A percentile compares a stretch with the other conserved stretches of the same genome.
These are phyloP conservation scores for Nycticebus coucang DNA, from an alignment of 2,113 vertebrate species.

Conservation along the genomic window DNA sequence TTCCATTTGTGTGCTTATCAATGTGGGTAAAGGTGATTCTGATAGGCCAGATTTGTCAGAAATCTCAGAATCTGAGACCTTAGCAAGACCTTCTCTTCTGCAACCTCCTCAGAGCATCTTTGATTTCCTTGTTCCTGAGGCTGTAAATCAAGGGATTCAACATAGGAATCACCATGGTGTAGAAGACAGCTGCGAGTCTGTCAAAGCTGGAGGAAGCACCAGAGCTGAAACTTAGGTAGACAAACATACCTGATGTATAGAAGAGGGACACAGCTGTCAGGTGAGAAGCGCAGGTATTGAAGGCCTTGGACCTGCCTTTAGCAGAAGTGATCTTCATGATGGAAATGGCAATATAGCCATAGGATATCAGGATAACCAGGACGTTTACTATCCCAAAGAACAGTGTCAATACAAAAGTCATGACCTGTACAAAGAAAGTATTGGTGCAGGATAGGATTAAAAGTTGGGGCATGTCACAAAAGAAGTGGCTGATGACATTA, in stretches of 20 bases:
- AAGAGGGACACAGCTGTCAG: constrained; percentile 48
- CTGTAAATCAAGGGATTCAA: constrained; percentile 38
- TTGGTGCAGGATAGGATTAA: neutral
- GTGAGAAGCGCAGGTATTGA: constrained; percentile 64
- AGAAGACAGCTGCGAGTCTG: constrained; percentile 3
- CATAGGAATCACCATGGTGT: constrained; percentile 46
- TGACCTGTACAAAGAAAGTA: neutral
- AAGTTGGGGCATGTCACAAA: constrained; percentile 20
- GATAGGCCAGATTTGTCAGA: fast-evolving
- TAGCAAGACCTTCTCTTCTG: neutral
- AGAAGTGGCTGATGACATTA: constrained; percentile 34
- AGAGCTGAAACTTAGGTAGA: constrained; percentile 44
- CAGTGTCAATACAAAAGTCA: neutral
- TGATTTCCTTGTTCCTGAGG: constrained; percentile 43
- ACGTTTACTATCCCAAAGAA: neutral
- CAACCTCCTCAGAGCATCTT: constrained; percentile 22
- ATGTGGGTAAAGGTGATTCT: neutral
- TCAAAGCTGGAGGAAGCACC: neutral
- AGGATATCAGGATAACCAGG: neutral
- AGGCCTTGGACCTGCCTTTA: constrained; percentile 32
- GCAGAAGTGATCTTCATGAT: constrained; percentile 17
- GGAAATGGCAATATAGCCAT: neutral
- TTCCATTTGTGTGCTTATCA: neutral
- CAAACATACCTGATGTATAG: constrained; percentile 24
- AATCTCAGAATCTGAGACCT: neutral